Percentiles rank a stretch among this genome's conserved stretches.
Evolutionary conservation across 2,113 vertebrate species (phyloP).

Genomic region (Ciconia boyciana): DNA sequence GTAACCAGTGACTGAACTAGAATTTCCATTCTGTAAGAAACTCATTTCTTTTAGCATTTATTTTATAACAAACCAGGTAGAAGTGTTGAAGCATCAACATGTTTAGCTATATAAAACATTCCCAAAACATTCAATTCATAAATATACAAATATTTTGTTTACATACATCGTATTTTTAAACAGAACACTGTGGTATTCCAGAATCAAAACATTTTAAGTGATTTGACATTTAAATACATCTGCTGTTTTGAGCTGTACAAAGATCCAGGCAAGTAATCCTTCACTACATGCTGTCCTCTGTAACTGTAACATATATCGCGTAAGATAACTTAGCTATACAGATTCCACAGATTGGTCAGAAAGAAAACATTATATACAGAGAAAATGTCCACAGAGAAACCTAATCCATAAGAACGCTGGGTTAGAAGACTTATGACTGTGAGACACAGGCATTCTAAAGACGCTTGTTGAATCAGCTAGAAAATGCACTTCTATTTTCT

Average conservation of each 20-base stretch:
- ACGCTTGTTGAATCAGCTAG: background rate
- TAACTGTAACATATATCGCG: background rate
- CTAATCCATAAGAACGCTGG: rapidly evolving
- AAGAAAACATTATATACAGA: background rate
- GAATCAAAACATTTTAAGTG: conserved; percentile 7
- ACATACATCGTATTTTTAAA: background rate
- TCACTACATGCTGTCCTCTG: background rate
- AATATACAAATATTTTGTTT: conserved; percentile 40
- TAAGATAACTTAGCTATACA: background rate
- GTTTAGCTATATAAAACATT: background rate
- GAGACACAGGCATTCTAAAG: background rate
- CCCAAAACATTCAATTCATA: background rate
- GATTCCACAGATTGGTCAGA: background rate
- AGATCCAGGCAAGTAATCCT: background rate
- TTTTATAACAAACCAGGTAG: background rate
- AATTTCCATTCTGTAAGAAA: background rate
- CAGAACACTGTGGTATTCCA: background rate
- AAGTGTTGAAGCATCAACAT: background rate
- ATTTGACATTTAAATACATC: conserved; percentile 41
- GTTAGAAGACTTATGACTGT: background rate
- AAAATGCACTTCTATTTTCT: background rate
- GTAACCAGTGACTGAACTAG: background rate
- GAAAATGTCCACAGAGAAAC: background rate
- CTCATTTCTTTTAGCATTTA: background rate
- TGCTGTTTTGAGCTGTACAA: background rate